Conservation (phyloP, 2,888 invertebrate species). For the Prenolepis imparis region DNA sequence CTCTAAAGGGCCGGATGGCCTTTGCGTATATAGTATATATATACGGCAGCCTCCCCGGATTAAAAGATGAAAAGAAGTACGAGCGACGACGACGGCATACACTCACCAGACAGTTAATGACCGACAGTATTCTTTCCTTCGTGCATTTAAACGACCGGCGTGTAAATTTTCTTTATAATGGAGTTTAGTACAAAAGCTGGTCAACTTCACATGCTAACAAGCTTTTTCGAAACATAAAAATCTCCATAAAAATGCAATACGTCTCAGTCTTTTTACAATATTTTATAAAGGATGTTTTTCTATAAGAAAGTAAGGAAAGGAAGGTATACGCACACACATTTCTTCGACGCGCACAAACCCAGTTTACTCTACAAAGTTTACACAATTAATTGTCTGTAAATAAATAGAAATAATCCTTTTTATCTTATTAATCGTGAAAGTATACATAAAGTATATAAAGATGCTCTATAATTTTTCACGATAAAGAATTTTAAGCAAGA, state of each 20-base stretch:
- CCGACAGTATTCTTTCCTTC: slow-evolving; percentile 40
- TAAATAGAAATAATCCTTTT: not conserved
- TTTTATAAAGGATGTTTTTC: not conserved
- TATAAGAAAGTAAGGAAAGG: not conserved
- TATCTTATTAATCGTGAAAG: not conserved
- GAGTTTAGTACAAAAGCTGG: slow-evolving; percentile 45
- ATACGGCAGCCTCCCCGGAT: slow-evolving; percentile 38
- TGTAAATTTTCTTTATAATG: slow-evolving; percentile 51
- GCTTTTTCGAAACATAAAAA: slow-evolving; percentile 38
- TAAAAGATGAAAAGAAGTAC: slow-evolving; percentile 56
- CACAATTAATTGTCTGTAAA: not conserved
- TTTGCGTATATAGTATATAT: slow-evolving; percentile 43
- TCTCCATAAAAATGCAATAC: slow-evolving; percentile 20
- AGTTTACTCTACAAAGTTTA: not conserved
- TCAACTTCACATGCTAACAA: slow-evolving; percentile 48
- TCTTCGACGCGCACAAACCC: not conserved
- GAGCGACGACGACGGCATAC: slow-evolving; percentile 42
- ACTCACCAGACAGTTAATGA: slow-evolving; percentile 52
- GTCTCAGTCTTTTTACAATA: not conserved
- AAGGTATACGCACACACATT: no score
- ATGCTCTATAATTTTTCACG: not conserved
- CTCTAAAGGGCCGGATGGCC: slow-evolving; percentile 48
- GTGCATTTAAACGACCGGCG: slow-evolving; percentile 52
- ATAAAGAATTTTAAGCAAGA: not conserved
- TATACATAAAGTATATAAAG: not conserved